A percentile compares a stretch with the other conserved stretches of the same genome.
These are phyloP conservation scores for Macroramphosus scolopax DNA, from an alignment of 2,797 vertebrate genomes.

Conservation along the genomic window DNA sequence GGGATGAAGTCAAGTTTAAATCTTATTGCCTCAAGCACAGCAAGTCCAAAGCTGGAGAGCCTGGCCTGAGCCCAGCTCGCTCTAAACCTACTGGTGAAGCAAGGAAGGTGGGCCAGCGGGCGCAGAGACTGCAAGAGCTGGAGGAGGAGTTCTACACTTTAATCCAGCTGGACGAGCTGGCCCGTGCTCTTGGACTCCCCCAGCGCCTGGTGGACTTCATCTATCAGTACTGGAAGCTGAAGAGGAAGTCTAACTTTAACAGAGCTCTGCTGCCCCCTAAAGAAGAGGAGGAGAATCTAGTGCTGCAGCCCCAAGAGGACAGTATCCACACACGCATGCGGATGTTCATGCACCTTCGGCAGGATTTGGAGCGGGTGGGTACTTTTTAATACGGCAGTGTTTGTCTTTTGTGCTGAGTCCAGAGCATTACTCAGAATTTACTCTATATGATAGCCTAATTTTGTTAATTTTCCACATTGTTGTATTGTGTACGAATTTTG, in stretches of 20 bases:
- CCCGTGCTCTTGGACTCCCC: constrained; percentile 80
- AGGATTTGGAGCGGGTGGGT: constrained; percentile 95
- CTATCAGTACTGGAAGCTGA: constrained; percentile 98
- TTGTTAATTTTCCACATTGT: too few species aligned
- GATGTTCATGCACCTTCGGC: constrained; percentile 99
- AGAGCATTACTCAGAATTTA: neutral
- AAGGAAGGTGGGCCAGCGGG: constrained; percentile 87
- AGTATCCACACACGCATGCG: constrained; percentile 98
- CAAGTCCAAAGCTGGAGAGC: constrained; percentile 83
- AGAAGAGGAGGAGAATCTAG: constrained; percentile 90
- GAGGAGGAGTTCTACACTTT: constrained; percentile 94
- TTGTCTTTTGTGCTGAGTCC: neutral
- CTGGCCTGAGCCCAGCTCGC: constrained; percentile 79
- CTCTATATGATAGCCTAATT: neutral
- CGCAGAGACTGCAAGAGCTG: constrained; percentile 92
- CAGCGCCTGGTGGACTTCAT: constrained; percentile 86
- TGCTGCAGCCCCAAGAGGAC: constrained; percentile 94
- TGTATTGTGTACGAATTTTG: too few species aligned
- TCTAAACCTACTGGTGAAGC: constrained; percentile 82
- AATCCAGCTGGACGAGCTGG: constrained; percentile 85
- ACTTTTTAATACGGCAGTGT: constrained; percentile 5
- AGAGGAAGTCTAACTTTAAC: constrained; percentile 94
- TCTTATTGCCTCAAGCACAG: constrained; percentile 97
- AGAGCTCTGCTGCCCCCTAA: constrained; percentile 93
- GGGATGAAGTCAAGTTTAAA: constrained; percentile 97